A percentile compares a stretch with the other conserved stretches of the same genome.
These are phyloP conservation scores for Trachelus iudaicus DNA, from an alignment of 2,888 invertebrate genomes.

Conservation along the genomic window DNA sequence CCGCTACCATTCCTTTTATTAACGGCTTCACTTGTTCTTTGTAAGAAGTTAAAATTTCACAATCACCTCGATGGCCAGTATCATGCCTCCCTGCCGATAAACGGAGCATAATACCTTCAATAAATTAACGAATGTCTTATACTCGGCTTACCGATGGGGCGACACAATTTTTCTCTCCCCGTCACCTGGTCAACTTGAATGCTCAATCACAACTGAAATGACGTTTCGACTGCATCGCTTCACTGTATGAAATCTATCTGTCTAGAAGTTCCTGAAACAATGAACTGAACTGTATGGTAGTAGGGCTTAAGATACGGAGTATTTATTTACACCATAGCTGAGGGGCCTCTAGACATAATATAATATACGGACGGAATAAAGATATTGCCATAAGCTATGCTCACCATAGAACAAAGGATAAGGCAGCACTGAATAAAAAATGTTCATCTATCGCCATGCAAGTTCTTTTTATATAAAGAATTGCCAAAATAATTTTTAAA, in stretches of 20 bases:
- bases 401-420: neutral
- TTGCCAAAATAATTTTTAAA: neutral
- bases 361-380: slow-evolving; percentile 53
- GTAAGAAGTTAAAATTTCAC: neutral
- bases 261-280: neutral
- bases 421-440: neutral
- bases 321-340: slow-evolving; percentile 54
- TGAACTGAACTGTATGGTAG: slow-evolving; percentile 39
- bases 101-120: slow-evolving; percentile 56
- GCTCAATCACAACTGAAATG: neutral
- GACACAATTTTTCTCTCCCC: slow-evolving; percentile 18
- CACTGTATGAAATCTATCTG: neutral
- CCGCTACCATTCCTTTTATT: slow-evolving; percentile 23
- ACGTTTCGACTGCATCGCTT: neutral
- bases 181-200: neutral
- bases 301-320: slow-evolving; percentile 49
- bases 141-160: slow-evolving; percentile 58
- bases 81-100: slow-evolving; percentile 44
- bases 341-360: slow-evolving; percentile 55
- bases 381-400: slow-evolving; percentile 39
- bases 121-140: slow-evolving; percentile 46
- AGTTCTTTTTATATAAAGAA: neutral
- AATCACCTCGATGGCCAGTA: slow-evolving; percentile 26
- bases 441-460: neutral
- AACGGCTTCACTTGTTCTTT: neutral